These are phyloP conservation scores for Calephelis virginiensis DNA, from an alignment of 1,140 invertebrate species.

Conservation along the genomic window DNA sequence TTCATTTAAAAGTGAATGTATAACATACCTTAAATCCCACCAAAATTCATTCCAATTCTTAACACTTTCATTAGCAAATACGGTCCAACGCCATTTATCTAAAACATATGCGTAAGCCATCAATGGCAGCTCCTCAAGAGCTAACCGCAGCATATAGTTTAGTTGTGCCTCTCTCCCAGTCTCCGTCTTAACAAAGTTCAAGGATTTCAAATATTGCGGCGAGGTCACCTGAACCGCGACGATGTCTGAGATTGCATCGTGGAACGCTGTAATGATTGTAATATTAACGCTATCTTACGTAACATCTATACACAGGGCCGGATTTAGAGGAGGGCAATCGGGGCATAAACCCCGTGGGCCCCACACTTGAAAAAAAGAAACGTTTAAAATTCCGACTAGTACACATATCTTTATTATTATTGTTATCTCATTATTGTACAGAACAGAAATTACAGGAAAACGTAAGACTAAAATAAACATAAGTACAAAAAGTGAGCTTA, in stretches of 20 bases:
- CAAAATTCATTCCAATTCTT: conserved; percentile 80
- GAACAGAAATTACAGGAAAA: too few species aligned
- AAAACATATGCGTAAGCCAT: conserved; percentile 79
- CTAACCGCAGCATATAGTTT: conserved; percentile 82
- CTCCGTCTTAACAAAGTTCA: conserved; percentile 64
- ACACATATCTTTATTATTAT: too few species aligned
- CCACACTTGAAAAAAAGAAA: too few species aligned
- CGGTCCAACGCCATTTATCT: conserved; percentile 80
- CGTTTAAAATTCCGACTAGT: too few species aligned
- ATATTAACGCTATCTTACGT: conserved; percentile 1
- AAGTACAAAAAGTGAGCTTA: too few species aligned
- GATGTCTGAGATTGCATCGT: conserved; percentile 85
- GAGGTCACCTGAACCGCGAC: conserved; percentile 82
- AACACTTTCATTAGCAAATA: conserved; percentile 77
- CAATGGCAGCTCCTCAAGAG: conserved; percentile 83
- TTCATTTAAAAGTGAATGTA: conserved; percentile 8
- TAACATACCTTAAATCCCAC: conserved; percentile 80
- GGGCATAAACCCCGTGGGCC: too few species aligned
- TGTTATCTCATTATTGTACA: too few species aligned
- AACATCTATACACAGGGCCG: background rate
- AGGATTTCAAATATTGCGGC: conserved; percentile 76
- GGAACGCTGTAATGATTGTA: conserved; percentile 78
- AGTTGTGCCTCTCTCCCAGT: conserved; percentile 69
- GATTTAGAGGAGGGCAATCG: too few species aligned
- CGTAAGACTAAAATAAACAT: too few species aligned